Evolutionary conservation across 2,113 vertebrate genomes (phyloP), one percentile per base, ranked within the genome.

Genomic region (Dinomys branickii): DNA sequence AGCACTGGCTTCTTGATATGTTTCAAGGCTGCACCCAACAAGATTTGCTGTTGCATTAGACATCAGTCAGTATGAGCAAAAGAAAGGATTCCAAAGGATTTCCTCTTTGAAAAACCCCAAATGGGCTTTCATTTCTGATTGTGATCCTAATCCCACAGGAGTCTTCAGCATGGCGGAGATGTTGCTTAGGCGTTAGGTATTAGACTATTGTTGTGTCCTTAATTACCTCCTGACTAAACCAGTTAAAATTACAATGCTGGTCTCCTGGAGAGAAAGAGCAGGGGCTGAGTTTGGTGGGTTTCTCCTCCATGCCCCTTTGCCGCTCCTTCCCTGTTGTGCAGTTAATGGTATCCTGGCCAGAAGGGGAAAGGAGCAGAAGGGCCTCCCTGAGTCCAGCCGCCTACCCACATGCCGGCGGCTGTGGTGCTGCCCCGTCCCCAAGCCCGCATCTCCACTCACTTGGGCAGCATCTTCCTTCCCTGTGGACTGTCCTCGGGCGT

Each of bases 181-280:
- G 54, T 58, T 75, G 78, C 52, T 82, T 88, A 73, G 75, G 58
- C 35, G 33, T 83, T 85, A 85, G 73, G 92, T n/a, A 77, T 87
- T 71, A 86, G 90, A 80, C 69, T 61, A 30, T 88, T 75, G 61
- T 88, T 75, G 61, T 88, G 88, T 85, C 59, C 83, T 44, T 81
- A 78, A 94, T 94, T 67, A 80, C 85, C 90, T 98, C 94, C 94
- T 89, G 77, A 95, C 87, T 59, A 78, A 97, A 92, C 87, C 52
- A 93, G 92, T 96, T 97, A 94, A 86, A 95, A 82, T 94, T 80
- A 65, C 73, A 96, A 94, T 85, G 47, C 80, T 33, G 14, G 30
- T 75, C 93, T 97, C 94, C 35, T 84, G 73, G 90, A 95, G 95
- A 75, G 89, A 80, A 89, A 85, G 78, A 94, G 90, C 59, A 88